Evolutionary conservation across 2,113 vertebrate species (phyloP).

Genomic region (Paedocypris sp.): DNA sequence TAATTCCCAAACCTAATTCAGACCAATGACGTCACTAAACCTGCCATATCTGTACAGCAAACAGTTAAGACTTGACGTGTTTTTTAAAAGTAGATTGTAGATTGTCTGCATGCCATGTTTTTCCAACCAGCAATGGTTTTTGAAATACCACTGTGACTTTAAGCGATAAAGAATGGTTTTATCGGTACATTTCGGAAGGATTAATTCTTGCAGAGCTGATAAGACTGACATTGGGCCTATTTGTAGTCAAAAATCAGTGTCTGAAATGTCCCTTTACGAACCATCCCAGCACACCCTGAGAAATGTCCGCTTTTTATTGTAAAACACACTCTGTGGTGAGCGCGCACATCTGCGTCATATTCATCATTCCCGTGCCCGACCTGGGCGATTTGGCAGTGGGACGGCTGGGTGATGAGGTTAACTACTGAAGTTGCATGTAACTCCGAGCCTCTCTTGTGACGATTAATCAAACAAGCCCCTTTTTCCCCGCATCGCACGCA

Average conservation of each 20-base stretch:
- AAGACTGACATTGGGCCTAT: conserved; percentile 60
- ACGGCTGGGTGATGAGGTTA: conserved; percentile 82
- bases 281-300: background rate
- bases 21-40: too few species aligned
- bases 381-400: conserved; percentile 75
- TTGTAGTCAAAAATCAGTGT: conserved; percentile 20
- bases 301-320: conserved; percentile 20
- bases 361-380: conserved; percentile 74
- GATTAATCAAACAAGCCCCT: conserved; percentile 82
- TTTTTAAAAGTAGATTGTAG: too few species aligned
- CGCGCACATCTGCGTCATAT: conserved; percentile 60
- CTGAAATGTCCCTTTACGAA: background rate
- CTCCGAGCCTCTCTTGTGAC: conserved; percentile 69
- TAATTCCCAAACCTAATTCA: too few species aligned
- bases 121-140: conserved; percentile 43
- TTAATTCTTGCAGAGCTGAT: conserved; percentile 59
- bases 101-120: too few species aligned
- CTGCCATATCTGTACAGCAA: too few species aligned
- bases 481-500: conserved; percentile 61
- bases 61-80: too few species aligned
- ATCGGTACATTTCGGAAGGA: conserved; percentile 48
- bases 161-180: conserved; percentile 60
- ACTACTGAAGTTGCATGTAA: conserved; percentile 89
- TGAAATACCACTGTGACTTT: conserved; percentile 62
- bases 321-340: conserved; percentile 32